phyloP scores from a whole-genome alignment of 2,888 invertebrate species.

The Zelleria hepariella region DNA sequence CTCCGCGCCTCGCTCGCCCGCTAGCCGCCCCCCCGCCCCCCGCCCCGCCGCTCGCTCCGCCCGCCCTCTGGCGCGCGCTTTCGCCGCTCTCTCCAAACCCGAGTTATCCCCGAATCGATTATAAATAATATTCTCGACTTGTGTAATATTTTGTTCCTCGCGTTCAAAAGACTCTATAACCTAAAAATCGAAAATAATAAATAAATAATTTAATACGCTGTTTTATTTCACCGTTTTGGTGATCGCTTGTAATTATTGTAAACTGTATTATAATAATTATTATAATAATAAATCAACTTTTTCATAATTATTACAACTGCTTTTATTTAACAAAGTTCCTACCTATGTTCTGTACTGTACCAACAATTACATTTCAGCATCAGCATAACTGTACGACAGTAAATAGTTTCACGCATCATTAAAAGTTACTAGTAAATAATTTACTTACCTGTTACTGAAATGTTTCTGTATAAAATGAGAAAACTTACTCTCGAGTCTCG shows the following conservation, averaged over 20 bases:
- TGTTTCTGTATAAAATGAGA: too few species aligned
- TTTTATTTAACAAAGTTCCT: conserved; percentile 34
- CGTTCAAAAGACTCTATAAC: conserved; percentile 71
- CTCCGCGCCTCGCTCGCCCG: too few species aligned
- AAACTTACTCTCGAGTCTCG: too few species aligned
- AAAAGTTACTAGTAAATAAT: too few species aligned
- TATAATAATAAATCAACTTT: conserved; percentile 73
- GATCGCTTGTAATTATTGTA: conserved; percentile 73
- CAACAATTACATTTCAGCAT: too few species aligned
- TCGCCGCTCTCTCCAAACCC: conserved; percentile 62
- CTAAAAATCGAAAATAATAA: conserved; percentile 59
- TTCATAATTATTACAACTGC: conserved; percentile 67
- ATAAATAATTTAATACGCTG: conserved; percentile 61
- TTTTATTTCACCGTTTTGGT: conserved; percentile 72
- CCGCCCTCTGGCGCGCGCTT: conserved; percentile 30
- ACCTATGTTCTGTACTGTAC: background rate
- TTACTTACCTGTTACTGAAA: too few species aligned
- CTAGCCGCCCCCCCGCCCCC: conserved; percentile 35
- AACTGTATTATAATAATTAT: conserved; percentile 73
- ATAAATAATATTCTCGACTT: conserved; percentile 70
- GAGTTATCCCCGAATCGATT: conserved; percentile 63
- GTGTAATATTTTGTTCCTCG: conserved; percentile 72
- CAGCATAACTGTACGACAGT: too few species aligned
- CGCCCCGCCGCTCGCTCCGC: conserved; percentile 9
- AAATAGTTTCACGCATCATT: too few species aligned